These are phyloP conservation scores for Actinostola sp. DNA, from an alignment of 92 coral and sea anemone species.

Conservation along the genomic window DNA sequence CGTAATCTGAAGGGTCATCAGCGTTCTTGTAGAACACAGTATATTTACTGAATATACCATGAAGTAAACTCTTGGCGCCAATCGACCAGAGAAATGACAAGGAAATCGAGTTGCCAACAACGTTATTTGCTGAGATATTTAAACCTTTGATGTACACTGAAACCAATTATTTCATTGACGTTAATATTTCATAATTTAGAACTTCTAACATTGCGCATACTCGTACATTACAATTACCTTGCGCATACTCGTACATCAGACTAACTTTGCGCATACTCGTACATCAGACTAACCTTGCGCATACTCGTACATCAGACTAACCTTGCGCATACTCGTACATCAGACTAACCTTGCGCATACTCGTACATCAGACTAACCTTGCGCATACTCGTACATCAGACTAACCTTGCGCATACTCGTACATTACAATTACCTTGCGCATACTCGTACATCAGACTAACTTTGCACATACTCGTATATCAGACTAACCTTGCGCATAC, in stretches of 20 bases:
- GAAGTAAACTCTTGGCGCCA: background rate
- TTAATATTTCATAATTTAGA: background rate
- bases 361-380: no score
- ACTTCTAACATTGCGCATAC: background rate
- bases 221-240: no score
- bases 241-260: background rate
- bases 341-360: no score
- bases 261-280: background rate
- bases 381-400: no score
- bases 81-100: background rate
- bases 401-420: no score
- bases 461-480: no score
- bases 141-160: background rate
- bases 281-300: background rate
- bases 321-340: no score
- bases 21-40: background rate
- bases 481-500: no score
- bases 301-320: no score
- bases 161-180: background rate
- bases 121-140: background rate
- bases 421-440: no score
- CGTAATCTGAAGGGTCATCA: background rate
- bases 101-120: background rate
- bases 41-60: slow-evolving; percentile 29
- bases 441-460: no score